Percentiles rank a stretch among this genome's conserved stretches.
phyloP scores from a whole-genome alignment of 1,140 invertebrate species.

The Drosophila aff. region DNA sequence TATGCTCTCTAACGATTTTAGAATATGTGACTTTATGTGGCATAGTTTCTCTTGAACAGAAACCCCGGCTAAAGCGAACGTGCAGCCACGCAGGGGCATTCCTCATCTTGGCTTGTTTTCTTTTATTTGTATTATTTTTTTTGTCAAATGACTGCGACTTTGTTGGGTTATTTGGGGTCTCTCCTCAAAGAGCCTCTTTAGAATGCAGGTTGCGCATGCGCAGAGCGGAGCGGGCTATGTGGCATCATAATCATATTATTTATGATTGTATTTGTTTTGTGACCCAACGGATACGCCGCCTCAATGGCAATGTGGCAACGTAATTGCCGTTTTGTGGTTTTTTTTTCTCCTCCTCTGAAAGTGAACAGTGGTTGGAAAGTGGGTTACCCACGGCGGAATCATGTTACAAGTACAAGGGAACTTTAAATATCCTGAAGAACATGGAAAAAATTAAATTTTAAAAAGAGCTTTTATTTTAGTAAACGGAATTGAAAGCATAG shows the following conservation, averaged over 20 bases:
- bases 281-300: slow-evolving; percentile 16
- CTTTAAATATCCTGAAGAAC: background rate
- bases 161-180: slow-evolving; percentile 20
- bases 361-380: slow-evolving; percentile 5
- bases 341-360: slow-evolving; percentile 9
- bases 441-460: background rate
- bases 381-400: background rate
- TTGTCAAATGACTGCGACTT: slow-evolving; percentile 58
- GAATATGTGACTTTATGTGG: slow-evolving; percentile 38
- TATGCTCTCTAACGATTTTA: background rate
- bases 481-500: background rate
- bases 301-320: slow-evolving; percentile 48
- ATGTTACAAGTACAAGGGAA: background rate
- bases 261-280: slow-evolving; percentile 79
- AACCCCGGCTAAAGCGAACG: slow-evolving; percentile 33
- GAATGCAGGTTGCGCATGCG: slow-evolving; percentile 60
- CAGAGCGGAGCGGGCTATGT: slow-evolving; percentile 26
- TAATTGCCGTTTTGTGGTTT: slow-evolving; percentile 57
- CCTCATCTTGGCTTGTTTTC: slow-evolving; percentile 26
- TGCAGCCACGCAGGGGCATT: slow-evolving; percentile 49
- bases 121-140: slow-evolving; percentile 4
- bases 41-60: slow-evolving; percentile 41
- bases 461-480: background rate
- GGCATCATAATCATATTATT: slow-evolving; percentile 82
- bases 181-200: slow-evolving; percentile 39